Conservation (phyloP, 2,888 invertebrate species). For the Cheiracanthium punctorium region DNA sequence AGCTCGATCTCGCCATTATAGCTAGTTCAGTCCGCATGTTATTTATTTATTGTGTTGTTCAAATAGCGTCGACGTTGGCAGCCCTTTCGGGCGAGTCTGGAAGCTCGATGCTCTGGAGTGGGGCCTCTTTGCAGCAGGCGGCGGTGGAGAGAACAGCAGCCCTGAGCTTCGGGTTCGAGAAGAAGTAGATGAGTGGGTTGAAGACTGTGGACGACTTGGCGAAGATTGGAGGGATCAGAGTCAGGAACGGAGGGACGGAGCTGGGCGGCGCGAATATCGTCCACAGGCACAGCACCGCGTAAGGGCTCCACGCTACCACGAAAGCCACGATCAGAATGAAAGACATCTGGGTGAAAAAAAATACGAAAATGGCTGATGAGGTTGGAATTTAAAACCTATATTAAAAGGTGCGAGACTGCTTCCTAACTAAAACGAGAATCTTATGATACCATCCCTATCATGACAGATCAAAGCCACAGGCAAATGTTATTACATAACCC, state of each 20-base stretch:
- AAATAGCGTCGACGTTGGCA: slow-evolving; percentile 18
- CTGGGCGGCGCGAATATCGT: slow-evolving; percentile 73
- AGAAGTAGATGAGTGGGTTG: slow-evolving; percentile 74
- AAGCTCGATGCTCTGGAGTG: slow-evolving; percentile 41
- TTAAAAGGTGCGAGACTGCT: too few relatives aligned
- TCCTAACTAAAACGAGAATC: too few relatives aligned
- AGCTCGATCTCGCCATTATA: neutral
- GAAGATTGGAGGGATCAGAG: slow-evolving; percentile 74
- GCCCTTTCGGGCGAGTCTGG: slow-evolving; percentile 49
- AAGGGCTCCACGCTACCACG: slow-evolving; percentile 74
- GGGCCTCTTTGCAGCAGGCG: slow-evolving; percentile 39
- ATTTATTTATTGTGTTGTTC: too few relatives aligned
- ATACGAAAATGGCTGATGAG: too few relatives aligned
- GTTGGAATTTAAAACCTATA: too few relatives aligned
- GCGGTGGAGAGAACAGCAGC: slow-evolving; percentile 44
- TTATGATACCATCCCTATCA: too few relatives aligned
- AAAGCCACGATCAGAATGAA: slow-evolving; percentile 73
- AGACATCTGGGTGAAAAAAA: slow-evolving; percentile 73
- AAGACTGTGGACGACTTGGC: slow-evolving; percentile 74
- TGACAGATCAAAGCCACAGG: too few relatives aligned
- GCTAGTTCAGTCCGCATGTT: too few relatives aligned
- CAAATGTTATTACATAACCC: too few relatives aligned
- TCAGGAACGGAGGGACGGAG: slow-evolving; percentile 73
- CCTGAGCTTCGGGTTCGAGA: slow-evolving; percentile 68
- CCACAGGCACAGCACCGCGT: slow-evolving; percentile 74